phyloP scores from a whole-genome alignment of 2,888 invertebrate species.

The Lithophane ornitopus region DNA sequence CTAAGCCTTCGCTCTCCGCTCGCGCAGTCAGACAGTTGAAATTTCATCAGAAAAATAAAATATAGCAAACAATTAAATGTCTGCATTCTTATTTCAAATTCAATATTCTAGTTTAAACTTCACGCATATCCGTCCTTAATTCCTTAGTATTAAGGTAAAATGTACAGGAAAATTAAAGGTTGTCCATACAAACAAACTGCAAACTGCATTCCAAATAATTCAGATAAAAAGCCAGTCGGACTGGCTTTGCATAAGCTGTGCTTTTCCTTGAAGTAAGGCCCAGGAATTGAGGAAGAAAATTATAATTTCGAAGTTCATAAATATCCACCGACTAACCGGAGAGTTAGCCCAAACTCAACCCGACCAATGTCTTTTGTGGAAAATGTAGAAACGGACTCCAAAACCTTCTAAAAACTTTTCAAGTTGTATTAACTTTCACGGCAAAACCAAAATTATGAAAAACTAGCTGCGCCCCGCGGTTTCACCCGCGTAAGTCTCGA shows the following conservation, averaged over 20 bases:
- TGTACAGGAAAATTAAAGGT: conserved; percentile 26
- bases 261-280: conserved; percentile 33
- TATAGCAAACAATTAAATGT: no score
- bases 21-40: no score
- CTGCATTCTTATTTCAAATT: not conserved
- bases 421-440: no score
- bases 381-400: not conserved
- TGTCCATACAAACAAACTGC: conserved; percentile 9
- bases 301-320: not conserved
- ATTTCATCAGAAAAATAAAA: no score
- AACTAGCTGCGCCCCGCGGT: no score
- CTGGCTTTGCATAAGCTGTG: not conserved
- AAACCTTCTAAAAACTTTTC: not conserved
- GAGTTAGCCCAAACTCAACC: not conserved
- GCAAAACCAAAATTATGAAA: no score
- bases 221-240: not conserved
- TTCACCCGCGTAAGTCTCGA: no score
- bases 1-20: no score
- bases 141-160: conserved; percentile 26
- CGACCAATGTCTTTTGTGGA: not conserved
- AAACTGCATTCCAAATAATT: conserved; percentile 34
- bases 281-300: not conserved
- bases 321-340: no score
- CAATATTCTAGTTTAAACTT: not conserved
- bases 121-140: not conserved